Base-by-base conservation (phyloP, 2,113 vertebrate genomes). In the Siniperca knerii region DNA sequence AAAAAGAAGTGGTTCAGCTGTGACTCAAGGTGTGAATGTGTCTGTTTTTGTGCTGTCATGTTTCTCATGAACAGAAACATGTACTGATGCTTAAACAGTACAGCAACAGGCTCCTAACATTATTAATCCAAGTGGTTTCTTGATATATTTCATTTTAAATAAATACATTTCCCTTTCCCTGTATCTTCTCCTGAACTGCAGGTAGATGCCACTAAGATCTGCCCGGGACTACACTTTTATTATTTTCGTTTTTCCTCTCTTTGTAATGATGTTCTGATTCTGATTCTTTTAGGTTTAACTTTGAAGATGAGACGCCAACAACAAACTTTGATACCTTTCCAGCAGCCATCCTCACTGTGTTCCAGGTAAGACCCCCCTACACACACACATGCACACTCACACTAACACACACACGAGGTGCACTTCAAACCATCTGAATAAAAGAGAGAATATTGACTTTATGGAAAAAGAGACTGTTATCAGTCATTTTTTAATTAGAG, bases 241-340 rank as follows among this genome's bases (percentile, higher is more conserved):
- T 12, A 9, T 18, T 67, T 12, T 4, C 4, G 0, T 25, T 37
- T 70, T 71, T n/a, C 1, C 15, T 5, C 1, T 55, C 57, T 70
- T 69, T 54, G 1, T 69, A 42, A 79, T 72, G 8, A 50, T 42
- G 6, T 61, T 83, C 18, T 78, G 1, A 2, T 69, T 81, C n/a
- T 91, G 58, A 46, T 60, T 82, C 20, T n/a, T 88, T 50, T 83
- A 99, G 98, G 93, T 99, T 99, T 94, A 99, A 98, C 93, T 99
- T 99, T 94, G 93, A 96, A 57, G 96, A 98, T 0, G 97, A 98
- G 94, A 99, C 98, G 0, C 97, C 98, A 2, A 98, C 97, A 0
- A 99, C 98, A 8, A 99, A 99, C 92, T 99, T 99, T 0, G 97
- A 99, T 82, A 99, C 97, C 44, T 99, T 99, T 80, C 97, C 98